Evolutionary conservation across 2,888 invertebrate species (phyloP).

Genomic region (Encarsia formosa): DNA sequence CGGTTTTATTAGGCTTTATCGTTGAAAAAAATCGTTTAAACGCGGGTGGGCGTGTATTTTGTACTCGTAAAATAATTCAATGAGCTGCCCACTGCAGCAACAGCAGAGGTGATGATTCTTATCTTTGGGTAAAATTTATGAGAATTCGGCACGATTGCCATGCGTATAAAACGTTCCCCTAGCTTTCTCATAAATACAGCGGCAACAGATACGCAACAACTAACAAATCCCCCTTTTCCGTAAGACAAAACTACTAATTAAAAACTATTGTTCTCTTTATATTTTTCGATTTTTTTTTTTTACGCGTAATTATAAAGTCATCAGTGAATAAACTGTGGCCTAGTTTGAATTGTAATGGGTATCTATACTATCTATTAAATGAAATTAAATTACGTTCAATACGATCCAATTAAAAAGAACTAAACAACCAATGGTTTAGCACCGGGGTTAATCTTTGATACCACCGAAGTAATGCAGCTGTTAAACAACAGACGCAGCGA

Average conservation of each 20-base stretch:
- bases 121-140: constrained; percentile 15
- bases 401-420: too few relatives aligned
- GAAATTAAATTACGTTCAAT: too few relatives aligned
- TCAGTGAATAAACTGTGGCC: too few relatives aligned
- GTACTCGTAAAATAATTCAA: constrained; percentile 20
- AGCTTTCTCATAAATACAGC: not conserved
- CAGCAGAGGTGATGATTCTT: constrained; percentile 19
- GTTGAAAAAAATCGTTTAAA: constrained; percentile 5
- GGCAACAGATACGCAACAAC: not conserved
- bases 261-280: too few relatives aligned
- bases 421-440: too few relatives aligned
- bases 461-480: too few relatives aligned
- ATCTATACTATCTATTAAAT: too few relatives aligned
- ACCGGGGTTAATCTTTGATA: too few relatives aligned
- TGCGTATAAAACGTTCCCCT: not conserved
- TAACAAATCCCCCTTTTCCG: constrained; percentile 6
- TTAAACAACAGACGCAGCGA: constrained; percentile 10
- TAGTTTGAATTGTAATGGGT: too few relatives aligned
- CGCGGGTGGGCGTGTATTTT: constrained; percentile 2
- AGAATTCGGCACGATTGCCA: constrained; percentile 17
- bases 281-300: too few relatives aligned
- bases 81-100: constrained; percentile 12
- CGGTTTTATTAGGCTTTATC: constrained; percentile 6
- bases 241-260: not conserved
- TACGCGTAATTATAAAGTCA: too few relatives aligned